phyloP scores from a whole-genome alignment of 35 echinoderm and acorn worm genomes.

The Stichopus chloronotus region DNA sequence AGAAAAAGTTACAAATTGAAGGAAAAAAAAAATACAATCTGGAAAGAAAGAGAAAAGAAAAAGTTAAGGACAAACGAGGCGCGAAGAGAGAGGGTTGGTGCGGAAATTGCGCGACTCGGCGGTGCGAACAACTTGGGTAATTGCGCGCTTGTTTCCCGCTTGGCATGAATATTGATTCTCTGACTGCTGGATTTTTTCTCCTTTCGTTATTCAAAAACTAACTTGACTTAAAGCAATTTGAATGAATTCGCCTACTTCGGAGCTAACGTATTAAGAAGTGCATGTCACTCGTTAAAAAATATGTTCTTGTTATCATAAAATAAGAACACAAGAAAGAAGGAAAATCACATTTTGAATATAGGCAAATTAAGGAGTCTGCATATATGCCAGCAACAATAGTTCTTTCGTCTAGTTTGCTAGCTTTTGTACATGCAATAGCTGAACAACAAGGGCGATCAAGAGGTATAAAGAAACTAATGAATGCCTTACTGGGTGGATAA shows the following conservation, averaged over 20 bases:
- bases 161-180: conserved; percentile 30
- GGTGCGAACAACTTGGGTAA: conserved; percentile 37
- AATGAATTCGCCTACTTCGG: not conserved
- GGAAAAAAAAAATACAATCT: not conserved
- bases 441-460: too few relatives aligned
- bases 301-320: too few relatives aligned
- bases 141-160: conserved; percentile 54
- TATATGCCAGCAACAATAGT: too few relatives aligned
- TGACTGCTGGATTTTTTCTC: not conserved
- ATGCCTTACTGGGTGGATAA: too few relatives aligned
- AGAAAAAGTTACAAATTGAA: not conserved
- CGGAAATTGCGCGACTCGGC: conserved; percentile 40
- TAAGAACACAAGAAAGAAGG: too few relatives aligned
- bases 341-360: too few relatives aligned
- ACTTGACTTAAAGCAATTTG: conserved; percentile 9
- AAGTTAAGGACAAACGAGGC: not conserved
- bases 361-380: too few relatives aligned
- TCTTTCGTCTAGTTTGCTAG: too few relatives aligned
- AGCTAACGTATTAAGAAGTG: too few relatives aligned
- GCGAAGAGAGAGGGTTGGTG: conserved; percentile 5
- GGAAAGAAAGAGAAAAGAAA: not conserved
- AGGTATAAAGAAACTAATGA: too few relatives aligned
- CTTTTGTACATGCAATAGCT: too few relatives aligned
- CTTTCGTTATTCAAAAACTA: not conserved
- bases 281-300: too few relatives aligned